Base-by-base conservation (phyloP, 2,113 vertebrate genomes). In the Podarcis cretensis region DNA sequence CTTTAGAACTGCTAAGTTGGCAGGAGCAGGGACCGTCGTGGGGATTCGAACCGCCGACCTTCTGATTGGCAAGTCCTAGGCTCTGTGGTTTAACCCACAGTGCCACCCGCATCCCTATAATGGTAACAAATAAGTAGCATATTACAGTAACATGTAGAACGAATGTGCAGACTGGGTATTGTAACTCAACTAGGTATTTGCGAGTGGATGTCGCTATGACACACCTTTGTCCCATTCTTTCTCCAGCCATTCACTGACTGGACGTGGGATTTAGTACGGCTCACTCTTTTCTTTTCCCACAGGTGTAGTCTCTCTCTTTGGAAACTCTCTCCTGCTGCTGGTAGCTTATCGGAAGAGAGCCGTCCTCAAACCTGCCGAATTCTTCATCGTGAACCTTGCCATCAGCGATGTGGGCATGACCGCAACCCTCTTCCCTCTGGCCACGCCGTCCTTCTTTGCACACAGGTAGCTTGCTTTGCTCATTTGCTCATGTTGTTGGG, bases 331-430 rank as follows among this genome's bases (percentile, higher is more conserved):
- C 92, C 96, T 98, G 82, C 95, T 98, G 87, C 95, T 98, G n/a
- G 96, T 98, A 92, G 98, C 98, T 68, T 98, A 97, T 89, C 96
- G 94, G 89, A 98, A 98, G 94, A 97, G 97, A 89, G 96, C 97
- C 83, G 93, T 97, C 87, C 94, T 98, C 92, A 98, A 98, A 91
- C 98, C 98, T 6, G 97, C 98, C 0, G 98, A 98, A 96, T 97
- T 97, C 94, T 98, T 98, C 92, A 97, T 98, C 0, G 94, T 98
- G 77, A 98, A 98, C 90, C 95, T 98, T 83, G 97, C 98, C 84
- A 91, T 98, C 96, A 98, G 98, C 65, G 98, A 98, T 94, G 95
- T 98, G 84, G 93, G 97, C 87, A 98, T 98, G 98, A 98, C 97
- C 0, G 77, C 96, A 76, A 97, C 92, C 0, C 97, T 98, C 63